These are phyloP conservation scores for Crotalus viridis DNA, from an alignment of 2,113 vertebrate genomes.

Conservation along the genomic window DNA sequence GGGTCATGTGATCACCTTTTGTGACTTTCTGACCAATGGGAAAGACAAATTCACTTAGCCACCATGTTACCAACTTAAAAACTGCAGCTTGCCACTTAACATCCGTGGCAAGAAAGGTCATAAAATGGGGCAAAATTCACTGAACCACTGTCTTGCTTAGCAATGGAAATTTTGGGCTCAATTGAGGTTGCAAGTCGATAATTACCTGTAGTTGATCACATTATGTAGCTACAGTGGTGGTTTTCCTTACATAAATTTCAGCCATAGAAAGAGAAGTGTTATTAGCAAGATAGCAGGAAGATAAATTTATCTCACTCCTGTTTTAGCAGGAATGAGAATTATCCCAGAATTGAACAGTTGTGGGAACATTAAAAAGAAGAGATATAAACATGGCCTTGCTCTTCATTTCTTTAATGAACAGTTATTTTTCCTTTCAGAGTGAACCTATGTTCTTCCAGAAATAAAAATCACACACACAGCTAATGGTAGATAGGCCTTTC, in stretches of 20 bases:
- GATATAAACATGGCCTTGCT: background rate
- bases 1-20: background rate
- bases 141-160: background rate
- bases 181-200: background rate
- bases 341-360: background rate
- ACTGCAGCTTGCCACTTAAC: background rate
- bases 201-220: background rate
- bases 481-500: background rate
- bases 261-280: background rate
- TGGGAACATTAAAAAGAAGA: background rate
- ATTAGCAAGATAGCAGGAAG: background rate
- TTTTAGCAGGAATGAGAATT: background rate
- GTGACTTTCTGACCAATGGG: background rate
- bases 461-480: conserved; percentile 2
- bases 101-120: rapidly evolving
- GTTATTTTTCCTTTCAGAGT: background rate
- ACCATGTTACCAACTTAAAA: background rate
- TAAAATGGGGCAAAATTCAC: background rate
- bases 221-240: background rate
- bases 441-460: background rate
- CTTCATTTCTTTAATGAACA: background rate
- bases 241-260: background rate
- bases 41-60: background rate
- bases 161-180: background rate
- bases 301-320: background rate